phyloP scores from a whole-genome alignment of 1,140 invertebrate species.

The Drosophila tsacasi region DNA sequence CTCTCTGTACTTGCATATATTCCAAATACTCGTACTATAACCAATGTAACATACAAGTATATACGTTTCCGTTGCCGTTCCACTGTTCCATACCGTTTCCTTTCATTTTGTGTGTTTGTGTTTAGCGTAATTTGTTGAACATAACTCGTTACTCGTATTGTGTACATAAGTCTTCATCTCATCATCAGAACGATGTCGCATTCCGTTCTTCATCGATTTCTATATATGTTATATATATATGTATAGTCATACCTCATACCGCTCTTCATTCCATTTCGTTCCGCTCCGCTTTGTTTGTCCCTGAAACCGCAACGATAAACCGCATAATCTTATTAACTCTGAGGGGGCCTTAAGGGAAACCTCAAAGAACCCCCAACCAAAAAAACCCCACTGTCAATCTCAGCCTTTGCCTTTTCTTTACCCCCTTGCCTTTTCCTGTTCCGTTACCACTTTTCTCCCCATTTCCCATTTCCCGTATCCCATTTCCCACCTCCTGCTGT shows the following conservation, averaged over 20 bases:
- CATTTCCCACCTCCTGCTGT: background rate
- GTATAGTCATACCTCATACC: constrained; percentile 4
- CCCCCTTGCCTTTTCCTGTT: constrained; percentile 3
- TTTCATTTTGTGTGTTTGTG: constrained; percentile 44
- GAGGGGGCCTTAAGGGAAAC: constrained; percentile 15
- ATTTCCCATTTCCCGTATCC: background rate
- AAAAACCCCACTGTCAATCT: constrained; percentile 20
- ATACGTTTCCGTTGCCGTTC: constrained; percentile 38
- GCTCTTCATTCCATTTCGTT: constrained; percentile 17
- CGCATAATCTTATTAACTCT: constrained; percentile 55
- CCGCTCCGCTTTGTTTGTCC: constrained; percentile 26
- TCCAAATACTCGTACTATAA: constrained; percentile 40
- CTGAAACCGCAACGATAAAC: constrained; percentile 46
- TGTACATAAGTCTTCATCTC: constrained; percentile 28
- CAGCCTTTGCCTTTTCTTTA: constrained; percentile 8
- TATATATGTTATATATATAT: background rate
- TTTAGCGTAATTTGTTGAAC: constrained; percentile 36
- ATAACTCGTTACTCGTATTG: constrained; percentile 11
- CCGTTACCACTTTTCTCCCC: background rate
- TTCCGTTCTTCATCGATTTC: constrained; percentile 11
- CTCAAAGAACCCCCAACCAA: background rate
- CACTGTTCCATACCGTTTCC: constrained; percentile 45
- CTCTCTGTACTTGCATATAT: constrained; percentile 52
- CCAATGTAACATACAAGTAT: constrained; percentile 40
- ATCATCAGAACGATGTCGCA: constrained; percentile 1